Base-by-base conservation (phyloP, 2,888 invertebrate genomes). In the Epicampocera succincta region DNA sequence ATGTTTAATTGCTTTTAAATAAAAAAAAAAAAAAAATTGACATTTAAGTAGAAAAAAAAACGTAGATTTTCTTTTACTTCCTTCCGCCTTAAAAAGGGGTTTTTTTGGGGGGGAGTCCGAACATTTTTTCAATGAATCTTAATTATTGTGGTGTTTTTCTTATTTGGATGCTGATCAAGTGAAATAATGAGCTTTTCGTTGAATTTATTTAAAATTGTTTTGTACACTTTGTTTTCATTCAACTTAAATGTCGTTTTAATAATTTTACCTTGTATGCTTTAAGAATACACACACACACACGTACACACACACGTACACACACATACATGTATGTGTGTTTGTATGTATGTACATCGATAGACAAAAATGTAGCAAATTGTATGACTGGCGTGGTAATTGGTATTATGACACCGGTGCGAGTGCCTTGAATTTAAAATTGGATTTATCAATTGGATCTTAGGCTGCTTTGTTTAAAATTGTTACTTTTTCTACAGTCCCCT, bases 11-110 rank as follows among this genome's bases (percentile, higher is more conserved):
- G 50, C 69, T 75, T 68, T 68, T 40, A 21, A 66, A 77, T 60
- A 21, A 52, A 65, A 44, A 58, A 54, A 21, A 66, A 77, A 52
- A 21, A 52, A 65, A 44, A 58, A 54, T 48, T 50, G 46, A 54
- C 68, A 21, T 50, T 12, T 52, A 71, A 58, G 56, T 46, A 40
- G 3, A 50, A 8, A 40, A 46, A 56, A 0, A 58, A 19, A 66
- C 40, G 8, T 4, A 25, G 56, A 25, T 33, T 11, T 65, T 69
- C 52, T 65, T 76, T 33, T 29, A 72, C 52, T 80, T 80, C 71
- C 80, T 80, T 80, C 76, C 80, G 76, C 76, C 42, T 63, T 13
- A 25, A 46, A 40, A 44, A 68, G 1, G 25, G n/a, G n/a, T n/a
- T n/a, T n/a, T n/a, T n/a, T n/a, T n/a, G n/a, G n/a, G n/a, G n/a